Evolutionary conservation across 92 coral and sea anemone species (phyloP).

Genomic region (Palythoa grandis): DNA sequence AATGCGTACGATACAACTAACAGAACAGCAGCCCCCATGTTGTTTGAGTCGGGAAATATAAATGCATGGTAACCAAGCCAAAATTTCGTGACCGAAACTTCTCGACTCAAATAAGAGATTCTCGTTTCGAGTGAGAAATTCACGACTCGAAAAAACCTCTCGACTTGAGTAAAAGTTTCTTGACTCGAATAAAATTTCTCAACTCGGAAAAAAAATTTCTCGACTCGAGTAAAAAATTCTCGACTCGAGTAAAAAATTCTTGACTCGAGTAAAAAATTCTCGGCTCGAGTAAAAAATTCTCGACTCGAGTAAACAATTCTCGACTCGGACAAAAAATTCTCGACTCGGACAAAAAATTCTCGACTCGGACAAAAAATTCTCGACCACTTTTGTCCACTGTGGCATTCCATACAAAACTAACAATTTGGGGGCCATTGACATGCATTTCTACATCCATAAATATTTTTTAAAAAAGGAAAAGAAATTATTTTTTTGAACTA

Average conservation of each 20-base stretch:
- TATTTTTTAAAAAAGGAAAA: no score
- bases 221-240: background rate
- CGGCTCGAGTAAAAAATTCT: no score
- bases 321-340: background rate
- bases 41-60: constrained; percentile 2
- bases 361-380: no score
- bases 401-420: no score
- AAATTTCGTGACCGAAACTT: background rate
- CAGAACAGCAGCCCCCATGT: constrained; percentile 14
- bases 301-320: no score
- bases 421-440: no score
- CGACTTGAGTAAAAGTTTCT: background rate
- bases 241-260: background rate
- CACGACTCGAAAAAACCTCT: background rate
- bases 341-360: no score
- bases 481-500: no score
- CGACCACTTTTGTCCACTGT: no score
- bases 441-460: no score
- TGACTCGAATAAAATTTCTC: constrained; percentile 12
- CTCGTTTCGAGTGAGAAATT: background rate
- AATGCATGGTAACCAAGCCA: background rate
- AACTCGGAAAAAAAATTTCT: background rate
- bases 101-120: background rate
- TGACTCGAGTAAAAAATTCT: no score
- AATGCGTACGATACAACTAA: background rate